Percentiles rank a stretch among this genome's conserved stretches.
Evolutionary conservation across 2,888 invertebrate species (phyloP).

Genomic region (Scelioninae gen. 1): DNA sequence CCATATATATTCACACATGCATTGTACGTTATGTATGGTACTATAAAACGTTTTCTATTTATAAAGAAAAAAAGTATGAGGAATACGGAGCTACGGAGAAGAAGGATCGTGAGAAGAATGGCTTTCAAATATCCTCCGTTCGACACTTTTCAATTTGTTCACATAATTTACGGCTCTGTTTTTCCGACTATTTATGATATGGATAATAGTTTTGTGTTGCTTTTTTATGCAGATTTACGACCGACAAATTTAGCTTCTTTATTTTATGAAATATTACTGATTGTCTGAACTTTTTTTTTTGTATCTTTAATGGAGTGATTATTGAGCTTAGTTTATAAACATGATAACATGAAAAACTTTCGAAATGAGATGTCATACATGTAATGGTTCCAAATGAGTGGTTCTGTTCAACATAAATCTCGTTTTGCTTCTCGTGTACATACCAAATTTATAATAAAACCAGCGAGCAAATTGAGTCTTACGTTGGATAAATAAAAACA

Average conservation of each 20-base stretch:
- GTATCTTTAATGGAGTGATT: conserved; percentile 30
- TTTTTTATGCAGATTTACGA: conserved; percentile 18
- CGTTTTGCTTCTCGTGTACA: conserved; percentile 1
- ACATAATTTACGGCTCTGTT: conserved; percentile 59
- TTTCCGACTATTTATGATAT: conserved; percentile 43
- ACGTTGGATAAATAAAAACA: background rate
- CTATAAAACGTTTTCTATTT: conserved; percentile 63
- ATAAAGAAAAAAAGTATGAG: conserved; percentile 49
- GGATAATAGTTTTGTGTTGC: conserved; percentile 42
- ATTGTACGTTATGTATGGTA: conserved; percentile 60
- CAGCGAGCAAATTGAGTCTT: background rate
- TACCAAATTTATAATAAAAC: conserved; percentile 20
- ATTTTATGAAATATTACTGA: background rate
- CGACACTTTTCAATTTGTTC: conserved; percentile 66
- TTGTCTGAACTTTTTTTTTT: conserved; percentile 8
- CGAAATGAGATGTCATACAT: conserved; percentile 8
- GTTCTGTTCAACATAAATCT: conserved; percentile 30
- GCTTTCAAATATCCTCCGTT: conserved; percentile 49
- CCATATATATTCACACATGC: conserved; percentile 48
- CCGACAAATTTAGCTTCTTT: background rate
- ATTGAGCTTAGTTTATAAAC: conserved; percentile 18
- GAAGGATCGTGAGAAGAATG: conserved; percentile 58
- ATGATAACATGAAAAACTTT: conserved; percentile 18
- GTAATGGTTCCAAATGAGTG: conserved; percentile 24
- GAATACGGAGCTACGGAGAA: conserved; percentile 24